Conservation (phyloP, 2,797 vertebrate species). For the Hydrophis major region DNA sequence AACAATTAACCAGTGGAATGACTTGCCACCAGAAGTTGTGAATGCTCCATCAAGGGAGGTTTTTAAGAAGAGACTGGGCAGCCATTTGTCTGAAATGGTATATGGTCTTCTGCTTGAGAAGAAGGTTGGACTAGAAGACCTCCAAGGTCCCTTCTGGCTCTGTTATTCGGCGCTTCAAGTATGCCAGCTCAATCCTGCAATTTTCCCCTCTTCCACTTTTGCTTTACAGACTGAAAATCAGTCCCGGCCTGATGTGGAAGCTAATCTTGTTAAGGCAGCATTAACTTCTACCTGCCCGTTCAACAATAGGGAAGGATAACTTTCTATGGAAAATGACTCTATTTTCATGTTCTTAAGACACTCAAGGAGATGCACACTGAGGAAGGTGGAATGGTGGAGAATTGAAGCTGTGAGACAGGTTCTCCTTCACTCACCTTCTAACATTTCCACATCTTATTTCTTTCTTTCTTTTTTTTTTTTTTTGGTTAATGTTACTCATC, state of each 20-base stretch:
- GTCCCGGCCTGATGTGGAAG: background rate
- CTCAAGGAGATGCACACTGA: background rate
- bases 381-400: background rate
- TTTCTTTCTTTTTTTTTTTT: background rate
- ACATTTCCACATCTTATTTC: background rate
- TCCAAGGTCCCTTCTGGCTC: background rate
- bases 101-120: too few relatives aligned
- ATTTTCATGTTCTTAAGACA: background rate
- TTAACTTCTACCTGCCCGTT: constrained; percentile 19
- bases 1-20: background rate
- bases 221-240: background rate
- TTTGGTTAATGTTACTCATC: background rate
- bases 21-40: too few relatives aligned
- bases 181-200: background rate
- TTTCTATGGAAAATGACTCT: background rate
- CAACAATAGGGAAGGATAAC: background rate
- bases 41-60: too few relatives aligned
- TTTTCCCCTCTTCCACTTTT: rapidly evolving
- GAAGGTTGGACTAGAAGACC: too few relatives aligned
- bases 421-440: background rate
- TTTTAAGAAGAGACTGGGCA: too few relatives aligned
- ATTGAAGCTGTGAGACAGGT: background rate
- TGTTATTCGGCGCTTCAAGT: background rate
- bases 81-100: background rate
- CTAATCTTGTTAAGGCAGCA: background rate